Evolutionary conservation across 2,113 vertebrate genomes (phyloP).

Genomic region (Poeciliopsis prolifica): DNA sequence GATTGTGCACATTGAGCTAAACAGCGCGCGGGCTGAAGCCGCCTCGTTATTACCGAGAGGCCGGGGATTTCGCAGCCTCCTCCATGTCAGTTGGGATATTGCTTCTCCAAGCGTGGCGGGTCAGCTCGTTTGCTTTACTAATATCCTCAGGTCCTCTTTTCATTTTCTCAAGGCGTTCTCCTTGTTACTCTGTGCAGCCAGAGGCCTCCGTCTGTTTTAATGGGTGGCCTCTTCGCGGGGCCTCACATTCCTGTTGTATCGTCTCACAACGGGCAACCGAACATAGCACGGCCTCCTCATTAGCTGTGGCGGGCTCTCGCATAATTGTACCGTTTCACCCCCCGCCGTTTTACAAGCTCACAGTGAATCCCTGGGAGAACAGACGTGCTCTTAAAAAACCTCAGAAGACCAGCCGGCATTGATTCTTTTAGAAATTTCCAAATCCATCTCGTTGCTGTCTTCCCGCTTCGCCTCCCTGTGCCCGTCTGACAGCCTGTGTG

Average conservation of each 20-base stretch:
- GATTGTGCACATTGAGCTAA: conserved; percentile 48
- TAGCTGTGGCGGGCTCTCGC: not conserved
- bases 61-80: conserved; percentile 60
- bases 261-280: not conserved
- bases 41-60: conserved; percentile 42
- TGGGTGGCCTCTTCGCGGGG: conserved; percentile 54
- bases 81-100: conserved; percentile 51
- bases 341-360: conserved; percentile 9
- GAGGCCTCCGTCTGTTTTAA: conserved; percentile 44
- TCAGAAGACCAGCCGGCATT: not conserved
- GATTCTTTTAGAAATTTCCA: not conserved
- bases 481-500: conserved; percentile 15
- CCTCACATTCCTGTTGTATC: conserved; percentile 22
- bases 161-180: conserved; percentile 53
- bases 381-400: conserved; percentile 9
- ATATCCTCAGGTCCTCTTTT: conserved; percentile 62
- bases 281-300: not conserved
- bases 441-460: conserved; percentile 5
- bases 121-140: conserved; percentile 70
- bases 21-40: conserved; percentile 16
- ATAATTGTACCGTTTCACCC: not conserved
- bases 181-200: conserved; percentile 16
- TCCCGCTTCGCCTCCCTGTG: conserved; percentile 17
- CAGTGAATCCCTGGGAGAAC: not conserved
- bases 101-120: conserved; percentile 49